Evolutionary conservation across 2,888 invertebrate species (phyloP).

Genomic region (Thalpophila matura): DNA sequence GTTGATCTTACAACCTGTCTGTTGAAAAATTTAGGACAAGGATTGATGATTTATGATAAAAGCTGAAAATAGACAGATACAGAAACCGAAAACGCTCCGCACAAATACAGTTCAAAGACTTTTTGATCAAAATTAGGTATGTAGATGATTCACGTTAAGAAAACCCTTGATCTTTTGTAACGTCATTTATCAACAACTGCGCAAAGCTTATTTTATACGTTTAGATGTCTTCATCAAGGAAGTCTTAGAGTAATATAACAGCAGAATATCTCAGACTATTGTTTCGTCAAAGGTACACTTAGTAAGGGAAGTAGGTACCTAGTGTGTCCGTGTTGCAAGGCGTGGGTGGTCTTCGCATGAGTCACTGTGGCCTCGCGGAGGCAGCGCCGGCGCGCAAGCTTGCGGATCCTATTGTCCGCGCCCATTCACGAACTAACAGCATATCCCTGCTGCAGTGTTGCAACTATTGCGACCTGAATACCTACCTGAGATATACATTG

Average conservation of each 20-base stretch:
- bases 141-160: background rate
- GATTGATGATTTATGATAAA: background rate
- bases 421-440: constrained; percentile 75
- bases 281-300: constrained; percentile 40
- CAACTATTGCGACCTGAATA: constrained; percentile 34
- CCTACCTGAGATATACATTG: background rate
- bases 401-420: constrained; percentile 73
- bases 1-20: background rate
- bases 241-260: constrained; percentile 10
- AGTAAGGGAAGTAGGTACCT: constrained; percentile 50
- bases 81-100: background rate
- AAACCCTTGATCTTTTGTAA: background rate
- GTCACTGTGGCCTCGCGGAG: constrained; percentile 42
- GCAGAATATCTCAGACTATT: constrained; percentile 24
- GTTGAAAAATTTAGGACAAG: background rate
- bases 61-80: background rate
- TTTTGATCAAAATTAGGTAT: background rate
- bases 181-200: background rate
- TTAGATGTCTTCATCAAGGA: constrained; percentile 9
- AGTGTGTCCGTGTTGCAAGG: constrained; percentile 47
- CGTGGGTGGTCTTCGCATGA: constrained; percentile 71
- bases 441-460: constrained; percentile 55
- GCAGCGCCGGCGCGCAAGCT: constrained; percentile 63
- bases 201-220: background rate
- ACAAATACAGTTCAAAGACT: background rate